Percentiles rank a stretch among this genome's conserved stretches.
Evolutionary conservation across 2,797 vertebrate genomes (phyloP).

Genomic region (Toxotes lorentzi): DNA sequence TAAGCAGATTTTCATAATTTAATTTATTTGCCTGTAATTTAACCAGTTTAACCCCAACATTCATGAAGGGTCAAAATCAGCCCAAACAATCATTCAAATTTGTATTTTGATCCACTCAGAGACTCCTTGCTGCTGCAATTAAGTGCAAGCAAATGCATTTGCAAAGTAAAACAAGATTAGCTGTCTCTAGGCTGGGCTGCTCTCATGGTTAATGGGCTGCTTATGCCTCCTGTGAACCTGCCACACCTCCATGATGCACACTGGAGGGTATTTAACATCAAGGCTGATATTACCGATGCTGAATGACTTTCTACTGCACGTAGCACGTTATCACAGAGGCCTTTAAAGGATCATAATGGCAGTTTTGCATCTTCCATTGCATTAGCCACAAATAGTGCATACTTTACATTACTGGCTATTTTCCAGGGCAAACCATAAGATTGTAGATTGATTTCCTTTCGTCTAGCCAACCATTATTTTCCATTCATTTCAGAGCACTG

Average conservation of each 20-base stretch:
- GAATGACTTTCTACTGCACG: constrained; percentile 34
- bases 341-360: constrained; percentile 51
- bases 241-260: constrained; percentile 51
- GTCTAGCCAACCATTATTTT: constrained; percentile 59
- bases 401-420: constrained; percentile 58
- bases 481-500: constrained; percentile 53
- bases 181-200: constrained; percentile 41
- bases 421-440: constrained; percentile 54
- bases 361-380: constrained; percentile 52
- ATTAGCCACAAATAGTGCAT: constrained; percentile 54
- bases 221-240: constrained; percentile 54
- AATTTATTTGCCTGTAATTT: constrained; percentile 65
- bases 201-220: constrained; percentile 62
- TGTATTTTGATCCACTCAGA: constrained; percentile 69
- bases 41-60: constrained; percentile 61
- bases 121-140: constrained; percentile 60
- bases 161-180: constrained; percentile 75
- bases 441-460: constrained; percentile 68
- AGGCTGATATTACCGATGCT: constrained; percentile 19
- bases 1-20: constrained; percentile 53
- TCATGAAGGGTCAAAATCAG: constrained; percentile 59
- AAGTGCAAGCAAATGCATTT: constrained; percentile 69
- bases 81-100: constrained; percentile 62
- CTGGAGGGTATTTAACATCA: constrained; percentile 47
- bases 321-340: constrained; percentile 30